Evolutionary conservation across 2,797 vertebrate genomes (phyloP).

Genomic region (Anableps anableps): DNA sequence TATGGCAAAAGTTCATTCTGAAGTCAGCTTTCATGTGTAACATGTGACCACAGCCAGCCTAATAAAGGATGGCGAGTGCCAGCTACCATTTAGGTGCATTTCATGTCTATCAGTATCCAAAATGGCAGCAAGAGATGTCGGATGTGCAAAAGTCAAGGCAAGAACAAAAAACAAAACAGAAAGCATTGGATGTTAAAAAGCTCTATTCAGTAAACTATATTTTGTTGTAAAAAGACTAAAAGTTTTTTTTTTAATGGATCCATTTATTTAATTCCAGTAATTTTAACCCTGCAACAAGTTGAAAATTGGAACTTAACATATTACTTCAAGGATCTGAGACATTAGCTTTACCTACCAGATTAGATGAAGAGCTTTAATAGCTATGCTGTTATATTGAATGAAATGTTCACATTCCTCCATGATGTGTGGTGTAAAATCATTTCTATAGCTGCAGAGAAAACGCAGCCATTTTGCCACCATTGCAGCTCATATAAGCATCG

Average conservation of each 20-base stretch:
- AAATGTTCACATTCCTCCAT: background rate
- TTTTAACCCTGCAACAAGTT: background rate
- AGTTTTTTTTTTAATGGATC: background rate
- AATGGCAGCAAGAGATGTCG: background rate
- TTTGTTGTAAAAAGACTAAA: background rate
- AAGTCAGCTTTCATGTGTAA: no score
- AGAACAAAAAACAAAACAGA: background rate
- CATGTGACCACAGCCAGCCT: no score
- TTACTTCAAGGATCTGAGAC: background rate
- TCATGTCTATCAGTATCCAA: background rate
- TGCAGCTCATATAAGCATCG: conserved; percentile 49
- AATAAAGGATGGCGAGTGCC: background rate
- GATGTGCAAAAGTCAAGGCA: background rate
- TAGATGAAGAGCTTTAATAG: background rate
- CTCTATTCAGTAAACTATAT: no score
- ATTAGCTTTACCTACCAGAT: background rate
- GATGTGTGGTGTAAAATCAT: conserved; percentile 14
- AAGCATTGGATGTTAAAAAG: background rate
- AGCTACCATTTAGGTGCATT: background rate
- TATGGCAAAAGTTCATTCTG: no score
- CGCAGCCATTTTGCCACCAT: conserved; percentile 46
- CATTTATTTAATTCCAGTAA: background rate
- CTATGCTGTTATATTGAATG: background rate
- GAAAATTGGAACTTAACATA: background rate
- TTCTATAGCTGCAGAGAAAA: conserved; percentile 39